These are phyloP conservation scores for Mechanitis messenoides DNA, from an alignment of 2,888 invertebrate species.

Conservation along the genomic window DNA sequence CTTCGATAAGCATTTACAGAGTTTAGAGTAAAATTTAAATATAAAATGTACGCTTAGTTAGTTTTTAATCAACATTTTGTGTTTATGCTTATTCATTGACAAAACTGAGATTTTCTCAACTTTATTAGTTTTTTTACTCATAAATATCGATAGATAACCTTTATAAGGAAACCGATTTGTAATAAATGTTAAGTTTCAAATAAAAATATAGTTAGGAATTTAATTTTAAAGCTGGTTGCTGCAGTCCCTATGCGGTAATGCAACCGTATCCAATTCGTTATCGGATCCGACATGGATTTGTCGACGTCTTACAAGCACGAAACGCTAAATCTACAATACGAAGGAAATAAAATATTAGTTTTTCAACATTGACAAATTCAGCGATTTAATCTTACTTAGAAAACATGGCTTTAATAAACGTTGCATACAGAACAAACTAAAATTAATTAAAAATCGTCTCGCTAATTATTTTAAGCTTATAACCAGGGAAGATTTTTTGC, in stretches of 20 bases:
- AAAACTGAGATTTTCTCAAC: too few species aligned
- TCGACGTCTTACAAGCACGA: slow-evolving; percentile 50
- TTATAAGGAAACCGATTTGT: neutral
- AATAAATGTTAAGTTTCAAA: slow-evolving; percentile 2
- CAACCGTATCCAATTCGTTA: slow-evolving; percentile 66
- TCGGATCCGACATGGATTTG: slow-evolving; percentile 59
- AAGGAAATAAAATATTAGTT: slow-evolving; percentile 28
- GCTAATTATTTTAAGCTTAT: slow-evolving; percentile 6
- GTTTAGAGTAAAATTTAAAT: too few species aligned
- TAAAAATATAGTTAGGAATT: slow-evolving; percentile 20
- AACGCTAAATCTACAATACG: slow-evolving; percentile 30
- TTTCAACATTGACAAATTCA: slow-evolving; percentile 7
- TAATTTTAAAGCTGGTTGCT: slow-evolving; percentile 16
- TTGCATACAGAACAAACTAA: neutral
- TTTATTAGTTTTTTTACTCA: too few species aligned
- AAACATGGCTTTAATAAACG: neutral
- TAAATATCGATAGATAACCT: too few species aligned
- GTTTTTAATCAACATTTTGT: too few species aligned
- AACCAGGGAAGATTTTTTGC: neutral
- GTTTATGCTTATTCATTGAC: too few species aligned
- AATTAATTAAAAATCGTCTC: slow-evolving; percentile 5
- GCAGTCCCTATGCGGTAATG: slow-evolving; percentile 40
- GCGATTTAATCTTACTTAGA: slow-evolving; percentile 3
- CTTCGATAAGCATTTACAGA: too few species aligned
- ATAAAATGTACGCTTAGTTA: too few species aligned